Conservation (phyloP, 2,888 invertebrate species). For the Noctua janthe region DNA sequence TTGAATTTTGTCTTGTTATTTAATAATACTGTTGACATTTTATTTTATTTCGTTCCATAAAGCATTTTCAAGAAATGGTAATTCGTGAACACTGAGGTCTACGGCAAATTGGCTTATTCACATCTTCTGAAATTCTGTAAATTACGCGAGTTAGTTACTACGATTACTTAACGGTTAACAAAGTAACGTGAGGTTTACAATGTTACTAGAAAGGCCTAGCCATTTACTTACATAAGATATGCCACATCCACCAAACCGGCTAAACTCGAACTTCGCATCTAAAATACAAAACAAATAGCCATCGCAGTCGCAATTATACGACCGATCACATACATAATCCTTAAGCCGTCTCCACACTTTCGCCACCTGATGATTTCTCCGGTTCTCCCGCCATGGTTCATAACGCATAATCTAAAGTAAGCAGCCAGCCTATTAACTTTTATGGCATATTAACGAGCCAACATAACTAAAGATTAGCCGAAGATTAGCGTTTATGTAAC, state of each 20-base stretch:
- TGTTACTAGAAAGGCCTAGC: background rate
- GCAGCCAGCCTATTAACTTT: slow-evolving; percentile 59
- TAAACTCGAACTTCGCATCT: slow-evolving; percentile 1
- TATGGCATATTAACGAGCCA: slow-evolving; percentile 66
- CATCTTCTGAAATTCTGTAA: too few relatives aligned
- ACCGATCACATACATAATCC: slow-evolving; percentile 50
- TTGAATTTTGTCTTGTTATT: too few relatives aligned
- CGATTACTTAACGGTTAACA: background rate
- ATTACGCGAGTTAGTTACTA: background rate
- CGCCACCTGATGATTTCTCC: slow-evolving; percentile 43
- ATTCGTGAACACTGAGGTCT: background rate
- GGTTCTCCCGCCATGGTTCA: slow-evolving; percentile 32
- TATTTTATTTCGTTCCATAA: background rate
- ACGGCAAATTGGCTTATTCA: background rate
- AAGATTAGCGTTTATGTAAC: slow-evolving; percentile 66
- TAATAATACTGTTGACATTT: too few relatives aligned
- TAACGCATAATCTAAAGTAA: slow-evolving; percentile 58
- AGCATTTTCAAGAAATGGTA: background rate
- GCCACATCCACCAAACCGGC: background rate
- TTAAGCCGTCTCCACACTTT: slow-evolving; percentile 55
- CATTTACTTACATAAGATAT: background rate
- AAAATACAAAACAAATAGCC: slow-evolving; percentile 36
- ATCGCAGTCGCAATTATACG: slow-evolving; percentile 32
- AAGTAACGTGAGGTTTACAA: background rate
- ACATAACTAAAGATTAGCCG: slow-evolving; percentile 70